phyloP scores from a whole-genome alignment of 2,797 vertebrate species.

The Glossophaga mutica region DNA sequence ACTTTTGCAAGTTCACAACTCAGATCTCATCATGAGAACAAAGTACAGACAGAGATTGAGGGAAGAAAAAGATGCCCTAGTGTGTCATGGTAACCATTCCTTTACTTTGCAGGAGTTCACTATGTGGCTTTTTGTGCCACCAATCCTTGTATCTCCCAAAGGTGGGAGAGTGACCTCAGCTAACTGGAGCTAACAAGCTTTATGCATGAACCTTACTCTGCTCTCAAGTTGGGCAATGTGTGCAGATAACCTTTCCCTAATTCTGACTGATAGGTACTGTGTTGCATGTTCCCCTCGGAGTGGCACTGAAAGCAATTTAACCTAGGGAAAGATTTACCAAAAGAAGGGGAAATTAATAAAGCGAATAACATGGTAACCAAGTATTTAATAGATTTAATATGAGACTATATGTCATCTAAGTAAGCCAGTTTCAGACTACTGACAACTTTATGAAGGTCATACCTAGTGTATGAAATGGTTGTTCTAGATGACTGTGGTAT shows the following conservation, averaged over 20 bases:
- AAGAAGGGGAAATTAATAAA: background rate
- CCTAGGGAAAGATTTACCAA: background rate
- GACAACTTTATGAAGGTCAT: background rate
- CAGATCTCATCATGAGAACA: background rate
- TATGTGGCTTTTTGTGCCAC: background rate
- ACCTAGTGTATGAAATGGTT: background rate
- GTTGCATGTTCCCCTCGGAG: background rate
- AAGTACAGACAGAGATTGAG: background rate
- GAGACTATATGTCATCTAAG: background rate
- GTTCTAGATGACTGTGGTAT: background rate
- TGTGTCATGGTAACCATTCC: too few species aligned
- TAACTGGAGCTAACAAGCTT: background rate
- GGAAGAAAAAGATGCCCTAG: background rate
- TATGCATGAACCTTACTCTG: background rate
- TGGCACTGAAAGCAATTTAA: background rate
- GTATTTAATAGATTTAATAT: background rate
- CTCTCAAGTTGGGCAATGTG: background rate
- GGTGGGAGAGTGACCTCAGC: background rate
- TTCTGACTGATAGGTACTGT: background rate
- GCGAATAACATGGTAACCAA: background rate
- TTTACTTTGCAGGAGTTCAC: background rate
- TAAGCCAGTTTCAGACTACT: background rate
- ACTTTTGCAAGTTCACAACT: background rate
- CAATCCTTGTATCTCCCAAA: background rate
- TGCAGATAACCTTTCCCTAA: background rate